Evolutionary conservation across 1,140 invertebrate species (phyloP), one percentile per base, ranked within the genome.

Genomic region (Uloborus diversus): DNA sequence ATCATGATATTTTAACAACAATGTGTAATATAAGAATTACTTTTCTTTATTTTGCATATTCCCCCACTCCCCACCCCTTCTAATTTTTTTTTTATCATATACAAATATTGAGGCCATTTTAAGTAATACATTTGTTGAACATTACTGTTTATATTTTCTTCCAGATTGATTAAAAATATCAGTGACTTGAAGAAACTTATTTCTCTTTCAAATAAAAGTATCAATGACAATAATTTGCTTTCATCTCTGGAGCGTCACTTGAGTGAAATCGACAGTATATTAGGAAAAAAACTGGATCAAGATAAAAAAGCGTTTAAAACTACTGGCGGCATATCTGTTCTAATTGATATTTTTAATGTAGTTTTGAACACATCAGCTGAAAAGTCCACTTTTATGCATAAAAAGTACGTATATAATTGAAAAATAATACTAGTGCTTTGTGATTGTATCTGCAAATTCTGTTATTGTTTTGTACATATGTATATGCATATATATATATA

Each of bases 131-230:
- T 35, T 3, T 32, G 32, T 61, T 59, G 17, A 7, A 30, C 25
- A 64, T 61, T 25, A 20, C 2, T 37, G 3, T 27, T 23, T 7
- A 23, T 35, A 5, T 42, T 3, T 47, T 28, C 4, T 42, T 57
- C 23, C 33, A 32, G n/a, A 51, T 35, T 47, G 1, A 23, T 70
- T n/a, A n/a, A n/a, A n/a, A n/a, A n/a, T n/a, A n/a, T n/a, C n/a
- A n/a, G n/a, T n/a, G n/a, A n/a, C n/a, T n/a, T n/a, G n/a, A 89
- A 89, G 51, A 91, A 91, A 83, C 87, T 91, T 20, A 85, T 89
- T 5, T 87, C 88, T 71, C 88, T 85, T 82, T 88, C 90, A 80
- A 89, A 88, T 2, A 89, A 89, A 82, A 90, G 88, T 33, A 88
- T 89, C 0, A 92, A 90, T 91, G 88, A 90, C 0, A 89, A 88